phyloP scores from a whole-genome alignment of 2,888 invertebrate species.

The Cremastinae sp. region DNA sequence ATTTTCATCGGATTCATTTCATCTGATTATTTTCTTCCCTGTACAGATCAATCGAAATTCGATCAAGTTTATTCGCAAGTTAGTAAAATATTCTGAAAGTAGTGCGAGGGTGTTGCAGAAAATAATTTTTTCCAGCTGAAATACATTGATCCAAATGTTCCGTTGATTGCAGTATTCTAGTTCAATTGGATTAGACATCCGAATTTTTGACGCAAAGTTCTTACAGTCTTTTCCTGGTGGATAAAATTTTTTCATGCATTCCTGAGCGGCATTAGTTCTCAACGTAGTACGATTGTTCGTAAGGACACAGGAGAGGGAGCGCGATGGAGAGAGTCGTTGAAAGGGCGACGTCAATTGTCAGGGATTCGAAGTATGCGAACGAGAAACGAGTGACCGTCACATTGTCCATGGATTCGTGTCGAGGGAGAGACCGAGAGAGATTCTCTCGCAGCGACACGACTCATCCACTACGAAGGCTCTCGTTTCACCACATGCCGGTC shows the following conservation, averaged over 20 bases:
- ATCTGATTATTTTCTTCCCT: too few species aligned
- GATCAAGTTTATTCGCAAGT: too few species aligned
- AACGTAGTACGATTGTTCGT: conserved; percentile 13
- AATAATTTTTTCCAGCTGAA: too few species aligned
- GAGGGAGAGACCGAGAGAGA: conserved; percentile 12
- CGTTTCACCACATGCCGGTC: conserved; percentile 56
- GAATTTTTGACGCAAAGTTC: not conserved
- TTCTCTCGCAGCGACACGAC: too few species aligned
- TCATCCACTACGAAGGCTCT: conserved; percentile 24
- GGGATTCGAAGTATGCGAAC: conserved; percentile 58
- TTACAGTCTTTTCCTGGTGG: not conserved
- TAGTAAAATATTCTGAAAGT: too few species aligned
- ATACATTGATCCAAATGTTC: too few species aligned
- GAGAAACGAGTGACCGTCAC: conserved; percentile 42
- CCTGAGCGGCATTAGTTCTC: conserved; percentile 5
- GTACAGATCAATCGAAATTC: too few species aligned
- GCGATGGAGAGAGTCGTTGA: conserved; percentile 22
- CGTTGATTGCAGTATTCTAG: too few species aligned
- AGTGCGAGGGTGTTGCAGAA: too few species aligned
- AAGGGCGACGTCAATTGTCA: conserved; percentile 57
- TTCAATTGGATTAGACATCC: not conserved
- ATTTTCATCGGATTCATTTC: too few species aligned
- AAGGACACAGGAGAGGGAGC: conserved; percentile 27
- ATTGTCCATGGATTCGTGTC: conserved; percentile 16
- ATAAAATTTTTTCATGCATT: conserved; percentile 19